Evolutionary conservation across 2,113 vertebrate genomes (phyloP).

Genomic region (Fukomys damarensis): DNA sequence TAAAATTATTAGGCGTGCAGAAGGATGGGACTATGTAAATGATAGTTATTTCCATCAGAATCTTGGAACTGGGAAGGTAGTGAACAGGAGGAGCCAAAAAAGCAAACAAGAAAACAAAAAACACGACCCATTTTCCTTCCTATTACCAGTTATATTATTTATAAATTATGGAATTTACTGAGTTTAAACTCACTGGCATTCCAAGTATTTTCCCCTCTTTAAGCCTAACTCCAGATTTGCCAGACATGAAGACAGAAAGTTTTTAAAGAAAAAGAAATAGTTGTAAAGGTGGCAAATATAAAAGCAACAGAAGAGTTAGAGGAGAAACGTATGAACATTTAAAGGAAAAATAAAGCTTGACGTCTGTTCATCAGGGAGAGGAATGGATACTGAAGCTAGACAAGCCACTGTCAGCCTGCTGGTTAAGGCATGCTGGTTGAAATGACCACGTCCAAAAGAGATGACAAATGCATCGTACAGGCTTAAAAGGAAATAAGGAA

Average conservation of each 20-base stretch:
- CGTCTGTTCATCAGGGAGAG: background rate
- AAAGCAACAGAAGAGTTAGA: constrained; percentile 3
- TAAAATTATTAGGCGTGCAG: background rate
- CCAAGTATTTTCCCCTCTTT: constrained; percentile 7
- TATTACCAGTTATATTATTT: background rate
- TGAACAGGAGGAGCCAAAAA: background rate
- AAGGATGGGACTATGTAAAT: background rate
- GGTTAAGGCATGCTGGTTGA: background rate
- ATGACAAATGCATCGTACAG: background rate
- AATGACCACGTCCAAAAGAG: background rate
- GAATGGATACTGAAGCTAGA: background rate
- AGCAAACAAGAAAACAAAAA: too few relatives aligned
- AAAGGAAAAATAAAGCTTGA: constrained; percentile 32
- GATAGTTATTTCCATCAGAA: background rate
- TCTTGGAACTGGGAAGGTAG: background rate
- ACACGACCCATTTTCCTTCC: background rate
- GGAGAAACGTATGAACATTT: constrained; percentile 13
- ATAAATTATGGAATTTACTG: background rate
- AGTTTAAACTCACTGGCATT: background rate
- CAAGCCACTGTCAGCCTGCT: background rate
- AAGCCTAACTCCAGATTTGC: constrained; percentile 45
- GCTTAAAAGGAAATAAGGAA: constrained; percentile 9
- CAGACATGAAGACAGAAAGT: background rate
- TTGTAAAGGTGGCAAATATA: background rate
- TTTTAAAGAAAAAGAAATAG: constrained; percentile 1